phyloP scores from a whole-genome alignment of 2,888 invertebrate genomes.

The Ophion ventricosus region DNA sequence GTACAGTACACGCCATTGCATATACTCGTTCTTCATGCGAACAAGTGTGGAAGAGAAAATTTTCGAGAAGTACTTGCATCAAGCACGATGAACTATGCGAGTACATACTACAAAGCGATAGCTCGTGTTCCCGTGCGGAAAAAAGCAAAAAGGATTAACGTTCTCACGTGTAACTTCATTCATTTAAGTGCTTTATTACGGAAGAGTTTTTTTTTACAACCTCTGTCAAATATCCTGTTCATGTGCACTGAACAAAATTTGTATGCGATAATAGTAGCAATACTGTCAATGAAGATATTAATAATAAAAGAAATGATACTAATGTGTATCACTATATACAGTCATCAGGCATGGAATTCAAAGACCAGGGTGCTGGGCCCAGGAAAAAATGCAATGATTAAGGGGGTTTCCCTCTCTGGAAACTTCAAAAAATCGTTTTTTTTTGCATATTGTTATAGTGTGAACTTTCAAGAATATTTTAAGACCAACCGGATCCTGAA shows the following conservation, averaged over 20 bases:
- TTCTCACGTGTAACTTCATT: conserved; percentile 56
- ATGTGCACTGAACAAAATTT: not conserved
- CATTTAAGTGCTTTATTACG: conserved; percentile 31
- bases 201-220: conserved; percentile 34
- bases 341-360: too few species aligned
- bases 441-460: too few species aligned
- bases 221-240: not conserved
- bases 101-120: conserved; percentile 38
- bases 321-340: too few species aligned
- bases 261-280: conserved; percentile 8
- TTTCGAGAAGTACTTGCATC: conserved; percentile 47
- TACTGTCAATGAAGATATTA: not conserved
- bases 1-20: conserved; percentile 13
- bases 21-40: conserved; percentile 35
- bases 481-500: too few species aligned
- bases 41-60: conserved; percentile 24
- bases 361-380: too few species aligned
- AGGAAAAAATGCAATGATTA: too few species aligned
- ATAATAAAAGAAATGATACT: not conserved
- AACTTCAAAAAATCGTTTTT: too few species aligned
- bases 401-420: too few species aligned
- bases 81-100: conserved; percentile 53
- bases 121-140: conserved; percentile 36
- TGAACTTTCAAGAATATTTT: too few species aligned
- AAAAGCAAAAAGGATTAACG: conserved; percentile 56